Evolutionary conservation across 2,113 vertebrate species (phyloP), one percentile per base, ranked within the genome.

Genomic region (Columbina picui): DNA sequence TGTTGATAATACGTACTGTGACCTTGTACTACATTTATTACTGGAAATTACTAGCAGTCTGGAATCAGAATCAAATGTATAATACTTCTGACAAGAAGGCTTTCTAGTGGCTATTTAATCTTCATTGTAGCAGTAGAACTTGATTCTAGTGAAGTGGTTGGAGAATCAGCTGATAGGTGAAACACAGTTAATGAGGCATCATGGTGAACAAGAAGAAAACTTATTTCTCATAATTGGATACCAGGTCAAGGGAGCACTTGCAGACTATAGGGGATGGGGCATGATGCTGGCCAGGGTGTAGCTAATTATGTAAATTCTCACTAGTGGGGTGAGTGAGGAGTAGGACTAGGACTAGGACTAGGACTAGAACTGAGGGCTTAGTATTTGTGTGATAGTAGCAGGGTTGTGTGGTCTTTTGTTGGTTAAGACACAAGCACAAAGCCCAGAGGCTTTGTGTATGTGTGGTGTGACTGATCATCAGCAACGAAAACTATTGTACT

Each of bases 61-160:
- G 36, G 34, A 94, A 93, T 79, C 60, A 90, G 56, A 87, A 89
- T 64, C 38, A 87, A 63, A 94, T n/a, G 15, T 78, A 41, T 82
- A 90, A 67, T 90, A 78, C 14, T 91, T 94, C 45, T 53, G 70
- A 47, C 17, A 92, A 80, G 22, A 84, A 27, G 70, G n/a, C 81
- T 93, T 96, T 91, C 60, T 56, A 60, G 30, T 32, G 20, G 65
- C 50, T 56, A 57, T 86, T 94, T 80, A 92, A 73, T 92, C 34
- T 84, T 94, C 76, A 94, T 94, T 93, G 43, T 83, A 79, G 41
- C n/a, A 87, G 49, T 32, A 77, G 29, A 85, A 74, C 43, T 87
- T 56, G 19, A 3, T 55, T 81, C 55, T 82, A 60, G 14, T 38
- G 22, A 77, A 80, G 47, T 56, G 12, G 29, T 84, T 78, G 36